A percentile compares a stretch with the other conserved stretches of the same genome.
Conservation (phyloP, 2,113 vertebrate genomes). For the Nothoprocta pentlandii region DNA sequence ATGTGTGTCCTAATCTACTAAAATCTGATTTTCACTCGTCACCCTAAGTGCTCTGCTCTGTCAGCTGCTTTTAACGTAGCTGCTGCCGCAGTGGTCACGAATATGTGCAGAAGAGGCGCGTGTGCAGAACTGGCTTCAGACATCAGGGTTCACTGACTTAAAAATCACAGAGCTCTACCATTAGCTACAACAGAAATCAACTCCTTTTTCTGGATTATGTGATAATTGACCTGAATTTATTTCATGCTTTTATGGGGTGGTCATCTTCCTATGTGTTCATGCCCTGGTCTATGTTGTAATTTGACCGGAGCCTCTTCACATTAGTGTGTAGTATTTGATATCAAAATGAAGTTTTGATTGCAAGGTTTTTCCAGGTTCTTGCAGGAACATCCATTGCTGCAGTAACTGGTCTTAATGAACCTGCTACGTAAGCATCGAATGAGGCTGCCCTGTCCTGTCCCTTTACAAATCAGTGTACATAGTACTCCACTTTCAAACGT, state of each 20-base stretch:
- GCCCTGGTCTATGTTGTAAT: not conserved
- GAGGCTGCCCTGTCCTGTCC: not conserved
- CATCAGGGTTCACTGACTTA: not conserved
- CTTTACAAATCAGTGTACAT: not conserved
- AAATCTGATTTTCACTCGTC: not conserved
- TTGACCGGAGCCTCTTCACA: not conserved
- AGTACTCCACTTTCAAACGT: not conserved
- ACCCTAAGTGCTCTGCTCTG: not conserved
- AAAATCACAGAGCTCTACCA: not conserved
- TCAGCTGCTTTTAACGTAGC: not conserved
- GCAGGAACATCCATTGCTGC: not conserved
- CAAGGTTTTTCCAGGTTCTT: not conserved
- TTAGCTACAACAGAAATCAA: not conserved
- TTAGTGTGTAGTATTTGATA: accelerated
- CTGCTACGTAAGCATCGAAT: not conserved
- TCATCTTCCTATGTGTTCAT: not conserved
- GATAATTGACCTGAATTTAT: not conserved
- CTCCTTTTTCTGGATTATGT: not conserved
- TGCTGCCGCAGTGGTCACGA: accelerated
- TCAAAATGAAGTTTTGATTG: not conserved
- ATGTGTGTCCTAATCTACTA: not conserved
- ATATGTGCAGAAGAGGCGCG: not conserved
- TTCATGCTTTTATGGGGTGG: not conserved
- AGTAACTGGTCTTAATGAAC: not conserved
- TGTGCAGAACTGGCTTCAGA: not conserved